phyloP scores from a whole-genome alignment of 2,888 invertebrate genomes.

The Invenusta paracnida region DNA sequence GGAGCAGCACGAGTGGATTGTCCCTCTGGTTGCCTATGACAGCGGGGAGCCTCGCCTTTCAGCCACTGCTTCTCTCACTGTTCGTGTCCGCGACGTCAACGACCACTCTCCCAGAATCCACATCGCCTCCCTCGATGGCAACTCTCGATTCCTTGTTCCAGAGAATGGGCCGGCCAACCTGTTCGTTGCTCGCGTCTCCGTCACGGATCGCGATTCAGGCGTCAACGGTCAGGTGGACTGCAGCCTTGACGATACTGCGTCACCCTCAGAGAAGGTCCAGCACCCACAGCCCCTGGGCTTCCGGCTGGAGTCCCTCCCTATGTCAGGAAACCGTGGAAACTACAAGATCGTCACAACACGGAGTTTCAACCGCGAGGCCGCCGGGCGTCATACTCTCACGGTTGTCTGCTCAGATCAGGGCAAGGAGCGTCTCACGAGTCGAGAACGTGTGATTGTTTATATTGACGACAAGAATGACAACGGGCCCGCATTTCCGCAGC shows the following conservation, averaged over 20 bases:
- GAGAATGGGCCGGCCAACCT: slow-evolving; percentile 30
- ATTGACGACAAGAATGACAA: slow-evolving; percentile 28
- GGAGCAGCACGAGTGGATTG: not conserved
- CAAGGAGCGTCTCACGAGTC: not conserved
- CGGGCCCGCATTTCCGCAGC: not conserved
- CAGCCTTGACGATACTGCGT: not conserved
- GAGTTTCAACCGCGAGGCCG: slow-evolving; percentile 19
- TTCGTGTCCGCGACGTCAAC: slow-evolving; percentile 40
- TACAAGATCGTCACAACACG: slow-evolving; percentile 21
- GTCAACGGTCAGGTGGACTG: slow-evolving; percentile 30
- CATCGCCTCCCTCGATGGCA: not conserved
- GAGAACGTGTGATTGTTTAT: not conserved
- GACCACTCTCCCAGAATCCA: slow-evolving; percentile 34
- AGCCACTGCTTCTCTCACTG: slow-evolving; percentile 31
- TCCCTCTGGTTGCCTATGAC: slow-evolving; percentile 29
- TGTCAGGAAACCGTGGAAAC: not conserved
- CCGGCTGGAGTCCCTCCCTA: slow-evolving; percentile 1
- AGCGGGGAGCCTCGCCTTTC: slow-evolving; percentile 1
- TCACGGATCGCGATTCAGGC: slow-evolving; percentile 23
- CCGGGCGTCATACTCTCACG: not conserved
- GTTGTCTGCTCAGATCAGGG: slow-evolving; percentile 22
- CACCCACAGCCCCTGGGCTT: too few species aligned
- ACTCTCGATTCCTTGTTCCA: not conserved
- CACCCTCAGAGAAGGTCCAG: too few species aligned
- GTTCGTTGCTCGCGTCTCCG: slow-evolving; percentile 15